Conservation (phyloP, 2,113 vertebrate species). For the Coregonus clupeaformis region DNA sequence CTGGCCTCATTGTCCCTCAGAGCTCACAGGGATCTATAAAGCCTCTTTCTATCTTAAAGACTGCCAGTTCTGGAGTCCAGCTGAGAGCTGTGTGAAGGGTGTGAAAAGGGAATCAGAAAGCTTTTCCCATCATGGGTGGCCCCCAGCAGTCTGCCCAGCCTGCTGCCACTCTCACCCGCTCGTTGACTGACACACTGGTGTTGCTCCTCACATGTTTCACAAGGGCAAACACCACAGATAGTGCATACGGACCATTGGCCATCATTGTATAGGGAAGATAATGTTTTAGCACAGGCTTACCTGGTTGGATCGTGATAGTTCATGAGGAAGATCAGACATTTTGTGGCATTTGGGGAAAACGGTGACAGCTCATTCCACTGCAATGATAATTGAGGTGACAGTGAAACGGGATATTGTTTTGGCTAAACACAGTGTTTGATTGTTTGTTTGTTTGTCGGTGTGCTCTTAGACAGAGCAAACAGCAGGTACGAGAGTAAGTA, state of each 20-base stretch:
- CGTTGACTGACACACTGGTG: too few relatives aligned
- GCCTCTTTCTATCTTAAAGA: constrained; percentile 20
- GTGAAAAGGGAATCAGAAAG: not conserved
- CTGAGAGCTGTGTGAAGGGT: constrained; percentile 13
- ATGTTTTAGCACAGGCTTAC: not conserved
- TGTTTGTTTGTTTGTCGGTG: constrained; percentile 39
- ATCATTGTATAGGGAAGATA: too few relatives aligned
- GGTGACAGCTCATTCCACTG: not conserved
- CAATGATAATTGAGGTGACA: constrained; percentile 1
- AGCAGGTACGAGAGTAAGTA: constrained; percentile 48
- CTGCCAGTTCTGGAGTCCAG: constrained; percentile 13
- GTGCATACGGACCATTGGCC: too few relatives aligned
- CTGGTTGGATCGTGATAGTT: not conserved
- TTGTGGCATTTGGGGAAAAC: not conserved
- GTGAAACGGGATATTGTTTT: not conserved
- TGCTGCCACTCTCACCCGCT: not conserved
- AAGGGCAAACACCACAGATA: too few relatives aligned
- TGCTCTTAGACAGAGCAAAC: constrained; percentile 39
- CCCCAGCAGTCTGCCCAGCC: not conserved
- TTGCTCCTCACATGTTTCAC: too few relatives aligned
- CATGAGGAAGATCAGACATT: not conserved
- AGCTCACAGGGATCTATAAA: constrained; percentile 22
- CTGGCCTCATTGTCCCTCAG: constrained; percentile 27
- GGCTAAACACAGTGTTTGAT: constrained; percentile 12
- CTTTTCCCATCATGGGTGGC: constrained; percentile 17